A percentile compares a stretch with the other conserved stretches of the same genome.
phyloP scores from a whole-genome alignment of 2,113 vertebrate genomes.

The Ochotona princeps region DNA sequence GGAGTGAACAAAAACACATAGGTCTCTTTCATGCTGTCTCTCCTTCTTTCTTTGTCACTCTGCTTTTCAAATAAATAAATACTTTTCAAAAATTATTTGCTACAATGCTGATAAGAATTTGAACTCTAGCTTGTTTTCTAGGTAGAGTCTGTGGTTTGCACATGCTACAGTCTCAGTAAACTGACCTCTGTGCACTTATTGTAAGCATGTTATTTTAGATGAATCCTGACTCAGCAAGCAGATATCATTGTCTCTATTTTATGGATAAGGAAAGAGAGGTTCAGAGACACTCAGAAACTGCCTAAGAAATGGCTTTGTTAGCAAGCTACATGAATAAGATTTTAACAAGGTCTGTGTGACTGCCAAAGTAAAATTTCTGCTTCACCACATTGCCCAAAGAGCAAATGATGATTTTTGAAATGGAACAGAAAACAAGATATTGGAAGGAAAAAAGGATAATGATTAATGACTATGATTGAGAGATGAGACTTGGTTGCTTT shows the following conservation, averaged over 20 bases:
- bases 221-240: background rate
- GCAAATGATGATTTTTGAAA: slow-evolving; percentile 35
- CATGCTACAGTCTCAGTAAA: background rate
- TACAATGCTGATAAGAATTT: background rate
- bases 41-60: too few relatives aligned
- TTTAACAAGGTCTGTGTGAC: background rate
- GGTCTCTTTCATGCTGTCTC: too few relatives aligned
- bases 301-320: background rate
- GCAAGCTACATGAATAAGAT: background rate
- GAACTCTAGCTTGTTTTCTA: background rate
- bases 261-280: background rate
- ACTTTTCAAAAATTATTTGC: background rate
- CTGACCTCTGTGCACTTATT: background rate
- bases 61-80: too few relatives aligned
- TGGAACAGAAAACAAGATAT: background rate
- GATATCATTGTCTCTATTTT: background rate
- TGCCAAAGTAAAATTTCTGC: slow-evolving; percentile 19
- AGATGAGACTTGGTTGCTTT: slow-evolving; percentile 22
- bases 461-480: background rate
- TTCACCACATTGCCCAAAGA: slow-evolving; percentile 23
- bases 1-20: too few relatives aligned
- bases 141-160: background rate
- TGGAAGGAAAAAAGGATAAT: background rate
- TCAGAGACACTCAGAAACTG: background rate
- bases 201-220: background rate